Evolutionary conservation across 1,140 invertebrate species (phyloP), one percentile per base, ranked within the genome.

Genomic region (Meloidogyne hapla): DNA sequence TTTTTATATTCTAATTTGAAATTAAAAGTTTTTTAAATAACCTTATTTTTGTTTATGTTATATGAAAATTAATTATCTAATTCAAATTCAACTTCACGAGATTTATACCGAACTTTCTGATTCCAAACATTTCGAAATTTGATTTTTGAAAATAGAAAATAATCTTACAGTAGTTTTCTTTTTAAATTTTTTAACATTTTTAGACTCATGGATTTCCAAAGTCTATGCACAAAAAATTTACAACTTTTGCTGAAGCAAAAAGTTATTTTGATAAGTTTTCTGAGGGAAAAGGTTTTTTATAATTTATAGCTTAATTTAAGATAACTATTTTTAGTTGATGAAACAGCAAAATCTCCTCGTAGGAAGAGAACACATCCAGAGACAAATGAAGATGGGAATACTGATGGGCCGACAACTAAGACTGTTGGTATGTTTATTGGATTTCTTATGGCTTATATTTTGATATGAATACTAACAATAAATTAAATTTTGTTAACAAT

Each of bases 191-290:
- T 15, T 28, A 42, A 25, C 33, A 33, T 33, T 71, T 81, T 71
- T 56, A 94, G 88, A 91, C 93, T 0, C 89, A 91, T 80, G 91
- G 91, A 18, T 94, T 91, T 87, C 85, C 89, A 64, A 90, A 91
- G 4, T 90, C 93, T 1, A 89, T 89, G 63, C 94, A 89, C 83
- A 94, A 93, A 87, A 94, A 94, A 85, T 94, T 94, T 84, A 78
- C 88, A 9, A 88, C 90, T 1, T 78, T 88, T 70, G 79, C 78
- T 18, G 91, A 91, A 84, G 93, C 93, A 5, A 62, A 79, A 40
- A 25, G 33, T 10, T 82, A 76, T 45, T 75, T 78, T 62, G 77
- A 82, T 13, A 81, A 80, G 25, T 80, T 73, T 72, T 74, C 61
- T 65, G 69, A 80, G 4, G 80, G 80, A 48, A 77, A 80, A 77